Evolutionary conservation across 2,797 vertebrate species (phyloP).

Genomic region (Cryptoblepharus egeriae): DNA sequence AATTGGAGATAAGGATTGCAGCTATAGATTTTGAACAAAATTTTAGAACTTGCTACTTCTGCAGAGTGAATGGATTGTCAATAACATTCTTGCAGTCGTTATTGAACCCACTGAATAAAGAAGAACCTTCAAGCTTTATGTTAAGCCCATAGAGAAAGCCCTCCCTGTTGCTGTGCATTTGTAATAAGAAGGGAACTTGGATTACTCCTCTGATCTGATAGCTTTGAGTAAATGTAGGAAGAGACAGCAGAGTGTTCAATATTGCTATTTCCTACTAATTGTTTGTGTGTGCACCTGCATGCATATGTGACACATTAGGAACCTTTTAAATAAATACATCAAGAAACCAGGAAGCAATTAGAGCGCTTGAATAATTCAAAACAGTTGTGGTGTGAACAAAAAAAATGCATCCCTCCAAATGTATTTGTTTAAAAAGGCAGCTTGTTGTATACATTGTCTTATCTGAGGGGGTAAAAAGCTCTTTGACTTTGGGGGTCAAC

Average conservation of each 20-base stretch:
- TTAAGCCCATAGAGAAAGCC: not conserved
- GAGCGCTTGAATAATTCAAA: slow-evolving; percentile 43
- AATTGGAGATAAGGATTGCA: too few species aligned
- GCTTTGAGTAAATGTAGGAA: not conserved
- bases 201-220: not conserved
- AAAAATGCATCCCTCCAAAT: slow-evolving; percentile 49
- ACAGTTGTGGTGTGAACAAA: slow-evolving; percentile 43
- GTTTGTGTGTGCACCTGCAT: not conserved
- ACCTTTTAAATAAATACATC: slow-evolving; percentile 36
- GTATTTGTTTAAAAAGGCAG: slow-evolving; percentile 7
- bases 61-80: not conserved
- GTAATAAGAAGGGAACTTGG: not conserved
- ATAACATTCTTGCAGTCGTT: not conserved
- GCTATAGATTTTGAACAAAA: not conserved
- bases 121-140: not conserved
- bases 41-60: slow-evolving; percentile 39
- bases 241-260: not conserved
- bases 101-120: not conserved
- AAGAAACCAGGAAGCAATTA: slow-evolving; percentile 33
- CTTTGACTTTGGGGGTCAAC: not conserved
- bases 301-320: not conserved
- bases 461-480: not conserved
- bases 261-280: not conserved
- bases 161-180: not conserved
- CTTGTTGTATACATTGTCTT: slow-evolving; percentile 21